Conservation (phyloP, 35 echinoderm and acorn worm species). For the Nesometra sesokonis region DNA sequence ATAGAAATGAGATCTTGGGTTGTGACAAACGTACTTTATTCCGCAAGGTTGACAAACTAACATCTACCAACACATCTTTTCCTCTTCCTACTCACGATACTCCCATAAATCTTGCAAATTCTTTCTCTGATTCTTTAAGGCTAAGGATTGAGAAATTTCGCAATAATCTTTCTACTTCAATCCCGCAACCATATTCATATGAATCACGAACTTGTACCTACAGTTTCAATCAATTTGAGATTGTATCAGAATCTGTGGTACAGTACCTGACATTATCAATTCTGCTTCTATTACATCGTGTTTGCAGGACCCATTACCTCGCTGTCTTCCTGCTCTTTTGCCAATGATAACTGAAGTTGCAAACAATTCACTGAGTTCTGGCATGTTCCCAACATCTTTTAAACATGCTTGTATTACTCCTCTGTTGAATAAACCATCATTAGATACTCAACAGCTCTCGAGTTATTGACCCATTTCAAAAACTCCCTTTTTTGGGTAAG, state of each 20-base stretch:
- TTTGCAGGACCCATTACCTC: not conserved
- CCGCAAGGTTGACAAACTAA: constrained; percentile 3
- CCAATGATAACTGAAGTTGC: not conserved
- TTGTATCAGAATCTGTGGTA: not conserved
- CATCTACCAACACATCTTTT: not conserved
- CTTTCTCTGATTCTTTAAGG: constrained; percentile 7
- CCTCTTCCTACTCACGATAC: constrained; percentile 10
- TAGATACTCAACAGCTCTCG: too few species aligned
- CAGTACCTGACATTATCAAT: not conserved
- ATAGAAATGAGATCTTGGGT: constrained; percentile 4
- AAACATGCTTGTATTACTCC: constrained; percentile 7
- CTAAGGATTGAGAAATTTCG: constrained; percentile 6
- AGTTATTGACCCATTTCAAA: too few species aligned
- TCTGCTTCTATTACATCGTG: constrained; percentile 5
- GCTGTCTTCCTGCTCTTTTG: not conserved
- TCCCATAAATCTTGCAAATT: constrained; percentile 29
- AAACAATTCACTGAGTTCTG: not conserved
- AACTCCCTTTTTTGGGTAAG: too few species aligned
- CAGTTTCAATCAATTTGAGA: constrained; percentile 5
- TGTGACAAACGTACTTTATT: constrained; percentile 2
- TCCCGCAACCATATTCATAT: constrained; percentile 8
- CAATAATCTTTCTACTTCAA: not conserved
- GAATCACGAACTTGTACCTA: not conserved
- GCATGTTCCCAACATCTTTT: not conserved
- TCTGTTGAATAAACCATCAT: not conserved